A percentile compares a stretch with the other conserved stretches of the same genome.
Conservation (phyloP, 1,140 invertebrate species). For the Drosophila insularis region DNA sequence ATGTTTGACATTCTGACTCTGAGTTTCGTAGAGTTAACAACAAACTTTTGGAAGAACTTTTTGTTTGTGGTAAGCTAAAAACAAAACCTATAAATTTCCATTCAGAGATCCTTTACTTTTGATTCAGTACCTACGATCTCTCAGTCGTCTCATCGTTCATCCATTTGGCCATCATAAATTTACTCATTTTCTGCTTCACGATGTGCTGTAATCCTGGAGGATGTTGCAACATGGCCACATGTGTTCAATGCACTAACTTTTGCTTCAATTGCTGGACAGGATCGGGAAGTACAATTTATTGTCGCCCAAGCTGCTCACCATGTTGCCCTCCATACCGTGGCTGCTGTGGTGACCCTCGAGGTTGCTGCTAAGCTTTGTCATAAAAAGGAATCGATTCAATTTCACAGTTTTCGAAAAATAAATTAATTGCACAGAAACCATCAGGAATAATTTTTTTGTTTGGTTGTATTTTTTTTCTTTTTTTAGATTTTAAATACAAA, state of each 20-base stretch:
- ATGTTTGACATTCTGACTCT: constrained; percentile 23
- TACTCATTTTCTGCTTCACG: constrained; percentile 11
- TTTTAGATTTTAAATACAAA: too few relatives aligned
- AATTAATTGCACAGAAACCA: not conserved
- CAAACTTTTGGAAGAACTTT: constrained; percentile 32
- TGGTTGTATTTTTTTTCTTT: too few relatives aligned
- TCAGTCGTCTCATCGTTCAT: not conserved
- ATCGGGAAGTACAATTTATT: constrained; percentile 23
- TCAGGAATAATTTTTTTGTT: too few relatives aligned
- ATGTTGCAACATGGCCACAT: constrained; percentile 46
- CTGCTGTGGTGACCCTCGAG: constrained; percentile 38
- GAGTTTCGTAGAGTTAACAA: constrained; percentile 37
- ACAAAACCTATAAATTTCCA: not conserved
- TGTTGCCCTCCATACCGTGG: constrained; percentile 41
- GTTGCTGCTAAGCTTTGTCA: constrained; percentile 32
- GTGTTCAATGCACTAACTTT: constrained; percentile 64
- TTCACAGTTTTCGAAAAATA: not conserved
- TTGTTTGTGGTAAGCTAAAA: constrained; percentile 35
- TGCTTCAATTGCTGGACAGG: constrained; percentile 68
- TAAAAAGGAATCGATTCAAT: not conserved
- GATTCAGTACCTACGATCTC: not conserved
- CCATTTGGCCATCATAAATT: not conserved
- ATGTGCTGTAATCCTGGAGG: constrained; percentile 70
- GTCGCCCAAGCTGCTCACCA: constrained; percentile 32
- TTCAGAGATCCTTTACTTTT: not conserved